These are phyloP conservation scores for Macrosiphum euphorbiae DNA, from an alignment of 2,888 invertebrate species.

Conservation along the genomic window DNA sequence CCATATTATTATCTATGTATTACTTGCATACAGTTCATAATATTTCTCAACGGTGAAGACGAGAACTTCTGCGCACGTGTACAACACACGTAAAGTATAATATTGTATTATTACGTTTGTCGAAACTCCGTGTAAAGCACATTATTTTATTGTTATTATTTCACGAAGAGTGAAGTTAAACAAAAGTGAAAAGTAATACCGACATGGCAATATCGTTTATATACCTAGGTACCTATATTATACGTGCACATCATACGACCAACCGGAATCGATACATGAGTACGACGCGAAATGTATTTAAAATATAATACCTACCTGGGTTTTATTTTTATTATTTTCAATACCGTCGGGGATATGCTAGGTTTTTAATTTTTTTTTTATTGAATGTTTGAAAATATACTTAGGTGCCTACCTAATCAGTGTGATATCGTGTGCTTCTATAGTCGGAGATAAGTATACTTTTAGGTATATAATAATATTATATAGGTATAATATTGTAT, in stretches of 20 bases:
- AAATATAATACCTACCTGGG: background rate
- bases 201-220: background rate
- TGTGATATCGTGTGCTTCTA: background rate
- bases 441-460: background rate
- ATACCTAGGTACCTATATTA: background rate
- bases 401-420: background rate
- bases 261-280: background rate
- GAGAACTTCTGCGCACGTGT: background rate
- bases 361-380: background rate
- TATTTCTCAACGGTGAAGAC: background rate
- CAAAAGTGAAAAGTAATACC: constrained; percentile 7
- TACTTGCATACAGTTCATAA: background rate
- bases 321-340: background rate
- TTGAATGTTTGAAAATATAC: background rate
- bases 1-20: background rate
- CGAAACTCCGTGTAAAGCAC: background rate
- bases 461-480: background rate
- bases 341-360: background rate
- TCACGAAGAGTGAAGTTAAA: background rate
- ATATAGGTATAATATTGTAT: background rate
- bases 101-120: background rate
- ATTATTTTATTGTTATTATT: constrained; percentile 10
- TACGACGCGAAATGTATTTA: background rate
- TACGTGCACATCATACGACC: background rate
- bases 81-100: background rate